These are phyloP conservation scores for Borostomias antarcticus DNA, from an alignment of 2,797 vertebrate species.

Conservation along the genomic window DNA sequence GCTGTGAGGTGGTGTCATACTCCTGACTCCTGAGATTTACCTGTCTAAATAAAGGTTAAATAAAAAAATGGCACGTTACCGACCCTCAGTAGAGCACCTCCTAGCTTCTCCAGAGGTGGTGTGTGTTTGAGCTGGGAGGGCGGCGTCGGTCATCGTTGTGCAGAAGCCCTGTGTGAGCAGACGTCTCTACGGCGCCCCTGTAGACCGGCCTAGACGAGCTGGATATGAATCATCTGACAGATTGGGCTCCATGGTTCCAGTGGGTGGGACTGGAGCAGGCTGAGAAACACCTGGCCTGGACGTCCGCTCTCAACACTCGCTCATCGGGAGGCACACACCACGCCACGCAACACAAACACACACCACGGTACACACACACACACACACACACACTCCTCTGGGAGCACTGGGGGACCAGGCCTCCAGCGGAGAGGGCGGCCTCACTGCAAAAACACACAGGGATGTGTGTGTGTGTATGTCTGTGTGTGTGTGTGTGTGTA, in stretches of 20 bases:
- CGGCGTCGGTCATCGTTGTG: not conserved
- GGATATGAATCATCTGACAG: conserved; percentile 35
- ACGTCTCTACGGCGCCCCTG: conserved; percentile 8
- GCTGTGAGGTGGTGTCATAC: not conserved
- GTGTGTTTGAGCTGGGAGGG: not conserved
- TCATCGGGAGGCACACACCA: conserved; percentile 1
- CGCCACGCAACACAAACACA: conserved; percentile 1
- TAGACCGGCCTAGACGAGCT: conserved; percentile 17
- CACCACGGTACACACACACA: conserved; percentile 4
- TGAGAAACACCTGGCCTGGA: conserved; percentile 13
- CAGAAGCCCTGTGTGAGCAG: conserved; percentile 10
- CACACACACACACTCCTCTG: not conserved
- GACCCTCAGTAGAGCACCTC: not conserved
- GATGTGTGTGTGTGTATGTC: not conserved
- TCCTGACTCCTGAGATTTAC: not conserved
- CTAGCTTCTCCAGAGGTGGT: not conserved
- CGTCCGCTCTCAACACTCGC: not conserved
- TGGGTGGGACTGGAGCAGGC: conserved; percentile 10
- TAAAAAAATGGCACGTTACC: not conserved
- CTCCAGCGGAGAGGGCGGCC: not conserved
- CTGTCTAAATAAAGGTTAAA: no score
- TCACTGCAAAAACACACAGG: not conserved
- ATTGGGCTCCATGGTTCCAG: not conserved
- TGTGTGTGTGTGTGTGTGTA: not conserved
- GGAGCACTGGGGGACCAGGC: not conserved